These are phyloP conservation scores for Zygogramma bicolorata DNA, from an alignment of 2,888 invertebrate species.

Conservation along the genomic window DNA sequence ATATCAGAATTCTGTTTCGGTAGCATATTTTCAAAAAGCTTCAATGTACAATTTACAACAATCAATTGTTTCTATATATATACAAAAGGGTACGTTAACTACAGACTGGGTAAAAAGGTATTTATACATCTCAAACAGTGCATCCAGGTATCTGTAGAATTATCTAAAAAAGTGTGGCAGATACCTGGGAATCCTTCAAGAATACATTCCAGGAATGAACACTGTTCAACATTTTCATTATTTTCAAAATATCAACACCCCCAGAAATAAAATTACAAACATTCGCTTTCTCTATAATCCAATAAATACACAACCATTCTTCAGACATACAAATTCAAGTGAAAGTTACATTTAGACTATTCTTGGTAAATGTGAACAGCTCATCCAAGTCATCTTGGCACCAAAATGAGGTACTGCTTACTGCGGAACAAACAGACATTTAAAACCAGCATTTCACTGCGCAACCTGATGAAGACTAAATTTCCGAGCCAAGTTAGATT, in stretches of 20 bases:
- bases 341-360: neutral
- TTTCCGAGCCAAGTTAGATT: too few relatives aligned
- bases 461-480: too few relatives aligned
- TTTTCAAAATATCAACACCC: neutral
- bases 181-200: neutral
- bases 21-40: constrained; percentile 1
- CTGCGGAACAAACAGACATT: too few relatives aligned
- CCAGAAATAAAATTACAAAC: neutral
- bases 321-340: neutral
- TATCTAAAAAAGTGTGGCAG: neutral
- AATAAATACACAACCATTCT: neutral
- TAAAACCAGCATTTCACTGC: too few relatives aligned
- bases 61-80: neutral
- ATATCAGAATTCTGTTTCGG: neutral
- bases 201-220: neutral
- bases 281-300: neutral
- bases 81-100: neutral
- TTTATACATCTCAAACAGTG: neutral
- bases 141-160: neutral
- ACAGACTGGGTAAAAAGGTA: neutral
- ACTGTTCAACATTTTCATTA: neutral
- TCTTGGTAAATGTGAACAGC: neutral
- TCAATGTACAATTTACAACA: neutral
- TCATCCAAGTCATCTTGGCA: too few relatives aligned
- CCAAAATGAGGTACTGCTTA: too few relatives aligned